These are phyloP conservation scores for Lasius fuliginosus DNA, from an alignment of 2,888 invertebrate species.

Conservation along the genomic window DNA sequence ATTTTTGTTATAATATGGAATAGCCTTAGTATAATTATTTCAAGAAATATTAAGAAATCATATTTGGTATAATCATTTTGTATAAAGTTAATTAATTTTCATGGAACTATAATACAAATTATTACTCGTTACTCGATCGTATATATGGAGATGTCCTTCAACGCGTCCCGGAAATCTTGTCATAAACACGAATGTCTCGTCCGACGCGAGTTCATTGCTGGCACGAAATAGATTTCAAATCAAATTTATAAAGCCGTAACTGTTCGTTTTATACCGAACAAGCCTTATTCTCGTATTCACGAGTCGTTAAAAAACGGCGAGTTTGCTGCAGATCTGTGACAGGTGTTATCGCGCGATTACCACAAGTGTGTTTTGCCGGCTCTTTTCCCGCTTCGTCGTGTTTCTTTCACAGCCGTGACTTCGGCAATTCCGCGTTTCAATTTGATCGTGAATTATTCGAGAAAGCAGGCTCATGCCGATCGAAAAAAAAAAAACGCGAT, in stretches of 20 bases:
- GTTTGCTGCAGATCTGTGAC: slow-evolving; percentile 64
- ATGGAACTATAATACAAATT: not conserved
- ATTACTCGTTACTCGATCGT: not conserved
- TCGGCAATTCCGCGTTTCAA: not conserved
- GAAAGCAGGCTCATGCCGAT: not conserved
- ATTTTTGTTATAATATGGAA: not conserved
- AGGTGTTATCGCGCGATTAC: slow-evolving; percentile 72
- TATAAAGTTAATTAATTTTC: slow-evolving; percentile 3
- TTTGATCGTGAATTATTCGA: slow-evolving; percentile 27
- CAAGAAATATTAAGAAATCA: not conserved
- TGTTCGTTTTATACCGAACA: slow-evolving; percentile 58
- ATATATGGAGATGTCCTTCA: not conserved
- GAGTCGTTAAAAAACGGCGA: slow-evolving; percentile 58
- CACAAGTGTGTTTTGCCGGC: slow-evolving; percentile 36
- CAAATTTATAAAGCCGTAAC: slow-evolving; percentile 51
- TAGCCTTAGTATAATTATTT: not conserved
- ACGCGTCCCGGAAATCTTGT: slow-evolving; percentile 7
- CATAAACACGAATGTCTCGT: slow-evolving; percentile 26
- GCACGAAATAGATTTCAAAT: slow-evolving; percentile 55
- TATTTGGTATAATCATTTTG: not conserved
- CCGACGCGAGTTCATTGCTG: slow-evolving; percentile 28
- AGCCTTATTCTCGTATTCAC: slow-evolving; percentile 69
- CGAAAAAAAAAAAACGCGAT: not conserved
- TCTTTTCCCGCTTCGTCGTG: slow-evolving; percentile 39
- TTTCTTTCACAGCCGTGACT: slow-evolving; percentile 9